A percentile compares a stretch with the other conserved stretches of the same genome.
phyloP scores from a whole-genome alignment of 1,140 invertebrate genomes.

The Nephotettix cincticeps region DNA sequence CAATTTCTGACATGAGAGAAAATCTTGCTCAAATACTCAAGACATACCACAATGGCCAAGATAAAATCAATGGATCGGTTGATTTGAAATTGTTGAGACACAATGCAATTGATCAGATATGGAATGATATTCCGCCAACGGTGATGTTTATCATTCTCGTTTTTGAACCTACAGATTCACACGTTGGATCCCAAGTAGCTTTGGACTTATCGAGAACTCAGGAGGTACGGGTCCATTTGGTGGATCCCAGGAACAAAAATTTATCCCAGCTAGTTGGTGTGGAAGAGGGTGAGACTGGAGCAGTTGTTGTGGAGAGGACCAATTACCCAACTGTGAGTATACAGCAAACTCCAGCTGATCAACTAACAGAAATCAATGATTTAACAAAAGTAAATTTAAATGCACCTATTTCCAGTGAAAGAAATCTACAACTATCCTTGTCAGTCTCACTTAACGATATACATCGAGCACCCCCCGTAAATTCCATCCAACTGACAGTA shows the following conservation, averaged over 20 bases:
- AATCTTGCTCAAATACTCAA: conserved; percentile 50
- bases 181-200: conserved; percentile 26
- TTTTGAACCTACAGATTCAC: conserved; percentile 45
- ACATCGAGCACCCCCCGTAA: too few relatives aligned
- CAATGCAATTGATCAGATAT: conserved; percentile 46
- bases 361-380: too few relatives aligned
- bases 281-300: neutral
- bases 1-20: conserved; percentile 56
- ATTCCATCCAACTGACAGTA: neutral
- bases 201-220: conserved; percentile 59
- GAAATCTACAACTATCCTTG: too few relatives aligned
- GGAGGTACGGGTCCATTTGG: neutral
- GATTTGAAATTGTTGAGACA: conserved; percentile 59
- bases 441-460: too few relatives aligned
- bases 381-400: too few relatives aligned
- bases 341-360: too few relatives aligned
- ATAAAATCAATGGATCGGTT: conserved; percentile 47
- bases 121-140: conserved; percentile 47
- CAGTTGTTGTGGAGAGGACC: neutral
- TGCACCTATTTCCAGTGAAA: too few relatives aligned
- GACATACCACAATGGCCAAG: conserved; percentile 44
- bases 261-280: neutral
- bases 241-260: neutral
- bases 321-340: neutral
- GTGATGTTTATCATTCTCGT: conserved; percentile 57